These are phyloP conservation scores for Liparis tanakae DNA, from an alignment of 2,797 vertebrate species.

Conservation along the genomic window DNA sequence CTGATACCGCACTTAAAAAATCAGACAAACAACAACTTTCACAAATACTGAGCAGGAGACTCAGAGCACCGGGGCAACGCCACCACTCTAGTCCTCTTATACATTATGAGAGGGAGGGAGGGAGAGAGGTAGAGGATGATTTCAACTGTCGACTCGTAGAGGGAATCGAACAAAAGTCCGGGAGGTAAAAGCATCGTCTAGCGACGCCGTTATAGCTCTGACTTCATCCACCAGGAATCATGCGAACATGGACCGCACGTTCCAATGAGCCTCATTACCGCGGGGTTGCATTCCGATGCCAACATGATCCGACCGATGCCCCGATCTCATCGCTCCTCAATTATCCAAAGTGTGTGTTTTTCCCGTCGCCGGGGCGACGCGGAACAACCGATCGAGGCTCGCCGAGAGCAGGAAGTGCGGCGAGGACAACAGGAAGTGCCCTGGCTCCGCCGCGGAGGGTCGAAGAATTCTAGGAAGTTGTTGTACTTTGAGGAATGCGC, in stretches of 20 bases:
- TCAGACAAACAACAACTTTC: not conserved
- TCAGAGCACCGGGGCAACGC: no score
- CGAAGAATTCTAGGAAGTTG: constrained; percentile 99
- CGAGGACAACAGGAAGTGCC: constrained; percentile 99
- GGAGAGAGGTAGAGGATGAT: no score
- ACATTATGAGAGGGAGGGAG: no score
- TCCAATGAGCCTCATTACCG: not conserved
- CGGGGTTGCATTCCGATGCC: not conserved
- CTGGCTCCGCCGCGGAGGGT: constrained; percentile 93
- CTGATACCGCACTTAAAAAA: not conserved
- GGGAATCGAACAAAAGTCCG: not conserved
- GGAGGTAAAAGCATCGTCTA: not conserved
- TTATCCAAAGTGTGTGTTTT: constrained; percentile 78
- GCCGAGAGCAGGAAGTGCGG: constrained; percentile 92
- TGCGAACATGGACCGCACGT: no score
- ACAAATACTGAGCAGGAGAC: not conserved
- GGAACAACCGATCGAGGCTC: constrained; percentile 85
- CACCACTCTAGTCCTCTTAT: not conserved
- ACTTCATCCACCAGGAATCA: not conserved
- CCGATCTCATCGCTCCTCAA: not conserved
- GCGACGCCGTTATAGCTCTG: not conserved
- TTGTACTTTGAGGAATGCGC: constrained; percentile 97
- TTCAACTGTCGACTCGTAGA: not conserved
- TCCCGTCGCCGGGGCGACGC: constrained; percentile 87
- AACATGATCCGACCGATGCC: constrained; percentile 6